Percentiles rank a stretch among this genome's conserved stretches.
phyloP scores from a whole-genome alignment of 2,113 vertebrate species.

The Collichthys lucidus region DNA sequence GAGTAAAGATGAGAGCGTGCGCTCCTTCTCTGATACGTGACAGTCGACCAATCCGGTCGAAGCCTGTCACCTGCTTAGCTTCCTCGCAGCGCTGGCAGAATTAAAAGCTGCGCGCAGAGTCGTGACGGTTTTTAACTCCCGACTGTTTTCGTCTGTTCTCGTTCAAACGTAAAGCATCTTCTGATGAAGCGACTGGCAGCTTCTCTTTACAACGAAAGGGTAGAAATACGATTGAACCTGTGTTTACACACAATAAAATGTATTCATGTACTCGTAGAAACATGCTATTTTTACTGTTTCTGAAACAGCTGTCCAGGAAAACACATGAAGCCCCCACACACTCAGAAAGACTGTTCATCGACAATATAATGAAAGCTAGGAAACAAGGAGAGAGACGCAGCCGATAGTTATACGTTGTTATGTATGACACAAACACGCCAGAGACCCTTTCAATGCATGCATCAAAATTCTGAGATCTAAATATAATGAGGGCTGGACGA shows the following conservation, averaged over 20 bases:
- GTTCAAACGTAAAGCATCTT: constrained; percentile 21
- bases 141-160: constrained; percentile 23
- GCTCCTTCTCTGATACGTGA: constrained; percentile 38
- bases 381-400: not conserved
- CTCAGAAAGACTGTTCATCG: constrained; percentile 1
- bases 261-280: not conserved
- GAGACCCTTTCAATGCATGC: not conserved
- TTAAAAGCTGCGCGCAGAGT: constrained; percentile 27
- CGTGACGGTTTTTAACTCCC: constrained; percentile 5
- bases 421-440: too few species aligned
- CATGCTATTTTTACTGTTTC: constrained; percentile 36
- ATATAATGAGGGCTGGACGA: too few species aligned
- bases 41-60: constrained; percentile 21
- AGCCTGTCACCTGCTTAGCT: constrained; percentile 39
- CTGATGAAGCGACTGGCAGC: constrained; percentile 31
- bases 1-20: constrained; percentile 1
- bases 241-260: not conserved
- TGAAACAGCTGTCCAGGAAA: constrained; percentile 77
- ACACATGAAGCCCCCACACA: constrained; percentile 36
- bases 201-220: constrained; percentile 7
- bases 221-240: not conserved
- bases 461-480: too few species aligned
- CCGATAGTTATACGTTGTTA: not conserved
- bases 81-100: not conserved
- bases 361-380: not conserved